These are phyloP conservation scores for Hoplostethus atlanticus DNA, from an alignment of 2,797 vertebrate genomes.

Conservation along the genomic window DNA sequence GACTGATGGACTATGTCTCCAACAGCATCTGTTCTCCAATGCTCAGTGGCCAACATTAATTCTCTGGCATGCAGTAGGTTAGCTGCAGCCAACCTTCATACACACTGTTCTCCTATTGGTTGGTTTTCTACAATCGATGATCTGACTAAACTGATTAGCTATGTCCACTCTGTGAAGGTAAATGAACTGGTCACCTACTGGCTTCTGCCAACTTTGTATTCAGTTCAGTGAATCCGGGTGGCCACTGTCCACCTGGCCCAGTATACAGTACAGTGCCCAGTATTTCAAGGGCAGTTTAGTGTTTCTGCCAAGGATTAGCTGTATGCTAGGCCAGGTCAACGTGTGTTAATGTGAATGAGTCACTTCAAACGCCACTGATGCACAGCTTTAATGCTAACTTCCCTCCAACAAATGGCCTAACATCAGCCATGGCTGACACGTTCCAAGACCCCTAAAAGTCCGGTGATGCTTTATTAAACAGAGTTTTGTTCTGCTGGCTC, in stretches of 20 bases:
- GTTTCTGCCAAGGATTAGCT: conserved; percentile 48
- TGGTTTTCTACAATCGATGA: conserved; percentile 38
- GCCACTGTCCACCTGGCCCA: conserved; percentile 49
- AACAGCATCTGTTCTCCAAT: conserved; percentile 78
- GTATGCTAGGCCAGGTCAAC: conserved; percentile 50
- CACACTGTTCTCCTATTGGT: conserved; percentile 39
- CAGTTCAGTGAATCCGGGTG: conserved; percentile 36
- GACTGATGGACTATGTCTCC: conserved; percentile 79
- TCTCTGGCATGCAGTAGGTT: conserved; percentile 55
- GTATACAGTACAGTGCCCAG: neutral
- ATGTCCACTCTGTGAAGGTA: conserved; percentile 27
- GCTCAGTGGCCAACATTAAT: conserved; percentile 62
- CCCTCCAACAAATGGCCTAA: conserved; percentile 25
- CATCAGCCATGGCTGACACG: conserved; percentile 44
- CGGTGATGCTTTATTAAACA: conserved; percentile 77
- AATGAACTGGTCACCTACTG: conserved; percentile 36
- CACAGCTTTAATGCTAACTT: conserved; percentile 27
- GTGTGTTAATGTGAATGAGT: conserved; percentile 51
- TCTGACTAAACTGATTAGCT: conserved; percentile 53
- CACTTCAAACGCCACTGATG: conserved; percentile 41
- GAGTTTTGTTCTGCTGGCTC: conserved; percentile 76
- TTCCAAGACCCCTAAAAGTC: conserved; percentile 62
- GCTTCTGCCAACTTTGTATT: conserved; percentile 26
- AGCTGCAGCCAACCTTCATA: conserved; percentile 37
- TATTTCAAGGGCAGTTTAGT: conserved; percentile 55